Conservation (phyloP, 1,140 invertebrate species). For the Conus ventricosus region DNA sequence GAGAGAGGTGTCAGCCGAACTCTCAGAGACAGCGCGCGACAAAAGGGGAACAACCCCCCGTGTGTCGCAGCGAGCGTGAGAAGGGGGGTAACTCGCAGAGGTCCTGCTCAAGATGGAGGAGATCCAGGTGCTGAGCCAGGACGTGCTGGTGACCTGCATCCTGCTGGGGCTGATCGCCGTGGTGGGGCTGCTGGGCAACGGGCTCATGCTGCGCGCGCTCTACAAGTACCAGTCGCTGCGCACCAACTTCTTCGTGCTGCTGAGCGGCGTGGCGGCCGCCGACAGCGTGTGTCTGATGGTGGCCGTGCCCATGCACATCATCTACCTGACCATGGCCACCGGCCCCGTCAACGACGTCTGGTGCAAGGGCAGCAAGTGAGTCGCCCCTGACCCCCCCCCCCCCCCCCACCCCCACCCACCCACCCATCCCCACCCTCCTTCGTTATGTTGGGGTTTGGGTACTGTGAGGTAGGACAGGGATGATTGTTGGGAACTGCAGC, state of each 20-base stretch:
- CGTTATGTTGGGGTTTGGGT: not conserved
- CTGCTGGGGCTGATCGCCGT: slow-evolving; percentile 61
- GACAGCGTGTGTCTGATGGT: slow-evolving; percentile 62
- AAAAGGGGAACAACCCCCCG: not conserved
- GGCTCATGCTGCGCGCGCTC: slow-evolving; percentile 60
- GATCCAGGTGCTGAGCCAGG: slow-evolving; percentile 36
- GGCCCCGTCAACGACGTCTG: slow-evolving; percentile 52
- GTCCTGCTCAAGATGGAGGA: not conserved
- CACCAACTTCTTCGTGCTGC: slow-evolving; percentile 60
- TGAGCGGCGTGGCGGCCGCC: slow-evolving; percentile 58
- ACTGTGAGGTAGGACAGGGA: too few relatives aligned
- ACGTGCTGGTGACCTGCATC: slow-evolving; percentile 53
- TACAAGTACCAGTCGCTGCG: slow-evolving; percentile 56
- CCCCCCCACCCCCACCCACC: too few relatives aligned
- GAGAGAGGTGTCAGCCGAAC: not conserved
- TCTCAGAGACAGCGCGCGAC: not conserved
- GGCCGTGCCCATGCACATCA: slow-evolving; percentile 60
- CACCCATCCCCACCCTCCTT: too few relatives aligned
- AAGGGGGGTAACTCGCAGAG: not conserved
- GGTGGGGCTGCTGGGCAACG: slow-evolving; percentile 63
- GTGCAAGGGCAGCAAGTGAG: slow-evolving; percentile 59
- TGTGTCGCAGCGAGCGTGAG: not conserved
- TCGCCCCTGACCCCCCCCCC: not conserved
- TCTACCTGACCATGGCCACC: slow-evolving; percentile 43
- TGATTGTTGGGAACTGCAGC: not conserved